Evolutionary conservation across 2,888 invertebrate genomes (phyloP).

Genomic region (Miltochrista miniata): DNA sequence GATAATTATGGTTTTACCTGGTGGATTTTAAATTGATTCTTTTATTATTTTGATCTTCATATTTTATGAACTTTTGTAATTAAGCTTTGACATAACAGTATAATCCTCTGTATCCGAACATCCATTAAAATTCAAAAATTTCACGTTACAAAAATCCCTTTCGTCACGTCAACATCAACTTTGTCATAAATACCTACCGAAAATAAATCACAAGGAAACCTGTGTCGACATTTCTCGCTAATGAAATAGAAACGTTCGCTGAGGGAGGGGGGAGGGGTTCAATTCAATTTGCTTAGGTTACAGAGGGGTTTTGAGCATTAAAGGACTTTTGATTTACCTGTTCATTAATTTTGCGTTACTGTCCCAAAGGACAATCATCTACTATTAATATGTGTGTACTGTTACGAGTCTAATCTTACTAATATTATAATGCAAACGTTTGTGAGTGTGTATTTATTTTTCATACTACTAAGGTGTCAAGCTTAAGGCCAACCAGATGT

Average conservation of each 20-base stretch:
- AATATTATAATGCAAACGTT: too few relatives aligned
- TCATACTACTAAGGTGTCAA: too few relatives aligned
- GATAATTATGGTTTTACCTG: too few relatives aligned
- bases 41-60: too few relatives aligned
- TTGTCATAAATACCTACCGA: slow-evolving; percentile 9
- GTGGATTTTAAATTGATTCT: too few relatives aligned
- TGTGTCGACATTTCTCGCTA: slow-evolving; percentile 18
- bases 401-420: neutral
- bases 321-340: slow-evolving; percentile 35
- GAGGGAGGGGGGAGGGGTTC: slow-evolving; percentile 28
- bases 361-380: slow-evolving; percentile 19
- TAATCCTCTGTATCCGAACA: neutral
- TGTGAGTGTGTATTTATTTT: too few relatives aligned
- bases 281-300: slow-evolving; percentile 49
- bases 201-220: slow-evolving; percentile 17
- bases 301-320: slow-evolving; percentile 36
- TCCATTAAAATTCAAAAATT: neutral
- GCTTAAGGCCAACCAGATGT: too few relatives aligned
- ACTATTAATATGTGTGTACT: neutral
- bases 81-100: too few relatives aligned
- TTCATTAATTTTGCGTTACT: slow-evolving; percentile 46
- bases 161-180: slow-evolving; percentile 6
- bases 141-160: slow-evolving; percentile 1
- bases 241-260: slow-evolving; percentile 17
- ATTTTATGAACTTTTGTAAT: too few relatives aligned